phyloP scores from a whole-genome alignment of 2,113 vertebrate genomes.

The Elachura formosa region DNA sequence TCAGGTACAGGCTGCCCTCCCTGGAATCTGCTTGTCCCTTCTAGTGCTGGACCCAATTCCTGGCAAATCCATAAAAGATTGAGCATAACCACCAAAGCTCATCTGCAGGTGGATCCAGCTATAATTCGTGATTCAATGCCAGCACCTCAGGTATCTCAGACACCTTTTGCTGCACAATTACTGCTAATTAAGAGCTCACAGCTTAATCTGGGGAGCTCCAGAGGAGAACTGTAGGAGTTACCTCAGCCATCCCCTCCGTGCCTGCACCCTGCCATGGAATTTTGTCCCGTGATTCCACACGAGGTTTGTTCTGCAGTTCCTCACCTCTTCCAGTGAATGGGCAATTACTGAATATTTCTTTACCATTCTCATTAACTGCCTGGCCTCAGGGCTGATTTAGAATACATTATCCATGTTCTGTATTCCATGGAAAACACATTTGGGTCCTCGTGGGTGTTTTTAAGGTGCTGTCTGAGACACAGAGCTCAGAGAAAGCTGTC shows the following conservation, averaged over 20 bases:
- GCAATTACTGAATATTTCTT: not conserved
- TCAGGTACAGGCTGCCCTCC: not conserved
- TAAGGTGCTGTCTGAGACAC: not conserved
- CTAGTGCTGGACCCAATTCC: not conserved
- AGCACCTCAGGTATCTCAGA: not conserved
- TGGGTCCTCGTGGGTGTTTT: not conserved
- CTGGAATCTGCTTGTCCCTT: not conserved
- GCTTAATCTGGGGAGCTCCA: not conserved
- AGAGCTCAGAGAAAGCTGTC: not conserved
- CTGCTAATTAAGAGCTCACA: not conserved
- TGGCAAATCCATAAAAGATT: not conserved
- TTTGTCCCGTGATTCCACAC: rapidly evolving
- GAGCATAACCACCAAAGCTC: not conserved
- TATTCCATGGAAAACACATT: not conserved
- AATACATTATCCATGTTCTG: not conserved
- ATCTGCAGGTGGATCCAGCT: not conserved
- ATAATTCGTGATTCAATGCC: not conserved
- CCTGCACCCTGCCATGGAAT: not conserved
- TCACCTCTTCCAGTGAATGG: not conserved
- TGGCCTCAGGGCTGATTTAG: not conserved
- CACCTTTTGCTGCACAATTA: not conserved
- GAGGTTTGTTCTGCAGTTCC: not conserved
- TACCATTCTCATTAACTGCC: not conserved
- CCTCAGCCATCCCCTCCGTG: not conserved
- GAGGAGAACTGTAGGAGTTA: not conserved